Evolutionary conservation across 2,797 vertebrate species (phyloP), one percentile per base, ranked within the genome.

Genomic region (Thamnophis elegans): DNA sequence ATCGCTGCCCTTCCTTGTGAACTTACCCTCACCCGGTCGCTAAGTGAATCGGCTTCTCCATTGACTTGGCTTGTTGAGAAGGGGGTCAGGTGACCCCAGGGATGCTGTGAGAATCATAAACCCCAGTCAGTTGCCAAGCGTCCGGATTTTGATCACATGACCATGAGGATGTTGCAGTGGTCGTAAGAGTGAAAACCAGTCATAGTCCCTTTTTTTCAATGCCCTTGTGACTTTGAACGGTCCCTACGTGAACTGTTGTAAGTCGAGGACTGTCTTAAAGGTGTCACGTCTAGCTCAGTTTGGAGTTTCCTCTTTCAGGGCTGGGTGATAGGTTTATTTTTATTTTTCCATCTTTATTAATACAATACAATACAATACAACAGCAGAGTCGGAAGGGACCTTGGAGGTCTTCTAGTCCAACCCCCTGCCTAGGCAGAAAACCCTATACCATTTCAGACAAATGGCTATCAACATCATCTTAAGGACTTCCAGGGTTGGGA

Each of bases 1-100:
- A 73, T 73, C 1, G 4, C n/a, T 18, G 16, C n/a, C 5, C 0
- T n/a, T 5, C 5, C 0, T n/a, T 5, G 28, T n/a, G n/a, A 14
- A 14, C 11, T n/a, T 26, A 11, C 25, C 26, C 10, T 60, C 25
- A 12, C 25, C 25, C 25, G 10, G 59, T 14, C 3, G 2, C 32
- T 32, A 8, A 73, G n/a, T 8, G 16, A 32, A 73, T 2, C 5
- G 13, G 28, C 28, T 68, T 68, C 62, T 28, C 13, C 62, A 5
- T n/a, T n/a, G 62, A 11, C 28, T 65, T n/a, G 28, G 12, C 62
- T 65, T 14, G 28, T n/a, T n/a, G 3, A 14, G 4, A 73, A 7
- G 65, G 6, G 6, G 16, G n/a, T 65, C 60, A 13, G 11, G 3
- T 28, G 25, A 73, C 16, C 2, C n/a, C 6, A 0, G 28, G 28